These are phyloP conservation scores for Beris chalybata DNA, from an alignment of 2,888 invertebrate genomes.

Conservation along the genomic window DNA sequence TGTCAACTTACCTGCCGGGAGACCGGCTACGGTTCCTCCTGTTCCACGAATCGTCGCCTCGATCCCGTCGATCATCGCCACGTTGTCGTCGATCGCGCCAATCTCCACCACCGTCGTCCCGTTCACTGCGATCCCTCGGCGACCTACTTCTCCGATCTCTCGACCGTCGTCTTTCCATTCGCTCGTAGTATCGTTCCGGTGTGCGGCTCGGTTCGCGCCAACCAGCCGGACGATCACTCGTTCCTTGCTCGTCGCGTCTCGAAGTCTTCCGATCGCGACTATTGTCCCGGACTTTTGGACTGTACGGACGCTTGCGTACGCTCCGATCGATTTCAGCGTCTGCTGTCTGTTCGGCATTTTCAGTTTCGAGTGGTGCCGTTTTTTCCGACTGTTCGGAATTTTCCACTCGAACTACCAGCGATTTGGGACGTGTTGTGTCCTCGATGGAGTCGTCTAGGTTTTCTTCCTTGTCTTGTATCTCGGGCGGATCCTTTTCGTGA, in stretches of 20 bases:
- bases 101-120: neutral
- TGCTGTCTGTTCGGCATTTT: too few species aligned
- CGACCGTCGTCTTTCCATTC: neutral
- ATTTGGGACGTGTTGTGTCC: too few species aligned
- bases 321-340: too few species aligned
- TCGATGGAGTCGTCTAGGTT: too few species aligned
- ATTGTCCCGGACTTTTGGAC: too few species aligned
- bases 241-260: neutral
- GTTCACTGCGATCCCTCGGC: neutral
- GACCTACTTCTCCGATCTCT: neutral
- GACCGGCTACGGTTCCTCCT: slow-evolving; percentile 1
- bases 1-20: neutral
- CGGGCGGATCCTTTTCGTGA: too few species aligned
- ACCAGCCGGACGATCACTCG: neutral
- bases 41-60: neutral
- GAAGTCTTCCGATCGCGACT: neutral
- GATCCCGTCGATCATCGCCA: neutral
- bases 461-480: too few species aligned
- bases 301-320: too few species aligned
- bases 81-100: neutral
- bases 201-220: slow-evolving; percentile 7
- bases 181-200: slow-evolving; percentile 1
- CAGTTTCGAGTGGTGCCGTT: too few species aligned
- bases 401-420: too few species aligned
- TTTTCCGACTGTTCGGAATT: too few species aligned